A percentile compares a stretch with the other conserved stretches of the same genome.
Conservation (phyloP, 2,888 invertebrate genomes). For the Eupithecia abbreviata region DNA sequence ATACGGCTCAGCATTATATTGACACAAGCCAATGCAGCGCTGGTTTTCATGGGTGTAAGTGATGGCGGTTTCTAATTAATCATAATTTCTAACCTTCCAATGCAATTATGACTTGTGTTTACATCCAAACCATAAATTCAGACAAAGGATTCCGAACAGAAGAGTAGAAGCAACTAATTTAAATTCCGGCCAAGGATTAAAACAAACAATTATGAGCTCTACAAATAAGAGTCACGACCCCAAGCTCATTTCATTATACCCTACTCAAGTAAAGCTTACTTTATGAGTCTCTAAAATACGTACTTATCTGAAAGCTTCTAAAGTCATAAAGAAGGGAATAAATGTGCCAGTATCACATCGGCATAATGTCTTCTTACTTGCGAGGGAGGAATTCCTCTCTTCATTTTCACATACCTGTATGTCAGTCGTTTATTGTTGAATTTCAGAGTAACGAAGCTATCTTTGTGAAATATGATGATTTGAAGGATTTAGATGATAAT, state of each 20-base stretch:
- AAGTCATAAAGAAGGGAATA: slow-evolving; percentile 52
- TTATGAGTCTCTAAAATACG: slow-evolving; percentile 54
- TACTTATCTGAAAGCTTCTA: slow-evolving; percentile 51
- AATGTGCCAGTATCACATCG: slow-evolving; percentile 45
- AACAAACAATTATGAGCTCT: slow-evolving; percentile 43
- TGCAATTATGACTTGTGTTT: neutral
- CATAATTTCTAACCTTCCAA: neutral
- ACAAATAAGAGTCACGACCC: slow-evolving; percentile 46
- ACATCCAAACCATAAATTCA: neutral
- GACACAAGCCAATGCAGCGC: no score
- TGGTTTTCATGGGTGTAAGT: no score
- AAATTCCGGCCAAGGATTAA: slow-evolving; percentile 36
- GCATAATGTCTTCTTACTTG: slow-evolving; percentile 30
- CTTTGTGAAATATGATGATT: slow-evolving; percentile 22
- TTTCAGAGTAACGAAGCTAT: slow-evolving; percentile 20
- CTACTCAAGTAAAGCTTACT: slow-evolving; percentile 47
- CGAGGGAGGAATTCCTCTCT: slow-evolving; percentile 21
- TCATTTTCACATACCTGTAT: slow-evolving; percentile 28
- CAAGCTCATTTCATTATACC: slow-evolving; percentile 48
- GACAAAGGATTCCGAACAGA: slow-evolving; percentile 18
- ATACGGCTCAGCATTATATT: no score
- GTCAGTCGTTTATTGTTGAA: slow-evolving; percentile 14
- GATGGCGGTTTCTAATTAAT: neutral
- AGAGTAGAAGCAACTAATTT: slow-evolving; percentile 31
- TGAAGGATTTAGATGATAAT: slow-evolving; percentile 17